A percentile compares a stretch with the other conserved stretches of the same genome.
Conservation (phyloP, 2,888 invertebrate genomes). For the Autographa pulchrina region DNA sequence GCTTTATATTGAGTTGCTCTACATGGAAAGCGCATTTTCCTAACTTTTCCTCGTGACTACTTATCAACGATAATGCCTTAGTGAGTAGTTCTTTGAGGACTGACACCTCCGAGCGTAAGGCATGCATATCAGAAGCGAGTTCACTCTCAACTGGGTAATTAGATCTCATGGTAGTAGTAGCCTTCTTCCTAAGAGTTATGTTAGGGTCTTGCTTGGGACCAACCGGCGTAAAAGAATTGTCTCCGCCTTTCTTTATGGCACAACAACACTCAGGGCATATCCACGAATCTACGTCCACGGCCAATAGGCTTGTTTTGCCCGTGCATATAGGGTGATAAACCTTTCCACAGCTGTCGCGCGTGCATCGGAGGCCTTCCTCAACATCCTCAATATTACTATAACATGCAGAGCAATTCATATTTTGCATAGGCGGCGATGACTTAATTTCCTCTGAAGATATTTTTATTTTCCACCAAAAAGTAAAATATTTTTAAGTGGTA, state of each 20-base stretch:
- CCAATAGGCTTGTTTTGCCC: background rate
- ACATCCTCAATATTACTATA: background rate
- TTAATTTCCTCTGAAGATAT: no score
- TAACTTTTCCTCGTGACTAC: conserved; percentile 4
- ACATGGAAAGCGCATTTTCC: background rate
- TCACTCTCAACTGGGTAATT: background rate
- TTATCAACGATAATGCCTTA: background rate
- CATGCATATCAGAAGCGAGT: background rate
- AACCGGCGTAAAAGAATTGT: conserved; percentile 5
- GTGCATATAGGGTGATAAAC: background rate
- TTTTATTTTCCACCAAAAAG: no score
- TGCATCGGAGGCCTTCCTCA: background rate
- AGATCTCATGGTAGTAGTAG: background rate
- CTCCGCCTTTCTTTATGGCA: background rate
- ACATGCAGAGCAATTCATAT: conserved; percentile 7
- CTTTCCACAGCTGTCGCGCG: background rate
- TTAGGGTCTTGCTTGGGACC: background rate
- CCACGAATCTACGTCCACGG: background rate
- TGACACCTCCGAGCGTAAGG: background rate
- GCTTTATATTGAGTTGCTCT: background rate
- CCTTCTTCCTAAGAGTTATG: background rate
- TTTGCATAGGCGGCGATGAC: no score
- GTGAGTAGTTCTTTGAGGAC: background rate
- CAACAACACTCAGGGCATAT: conserved; percentile 1
- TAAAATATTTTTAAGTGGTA: no score